Percentiles rank a stretch among this genome's conserved stretches.
Evolutionary conservation across 2,797 vertebrate genomes (phyloP).

Genomic region (Amphiprion clarkii): DNA sequence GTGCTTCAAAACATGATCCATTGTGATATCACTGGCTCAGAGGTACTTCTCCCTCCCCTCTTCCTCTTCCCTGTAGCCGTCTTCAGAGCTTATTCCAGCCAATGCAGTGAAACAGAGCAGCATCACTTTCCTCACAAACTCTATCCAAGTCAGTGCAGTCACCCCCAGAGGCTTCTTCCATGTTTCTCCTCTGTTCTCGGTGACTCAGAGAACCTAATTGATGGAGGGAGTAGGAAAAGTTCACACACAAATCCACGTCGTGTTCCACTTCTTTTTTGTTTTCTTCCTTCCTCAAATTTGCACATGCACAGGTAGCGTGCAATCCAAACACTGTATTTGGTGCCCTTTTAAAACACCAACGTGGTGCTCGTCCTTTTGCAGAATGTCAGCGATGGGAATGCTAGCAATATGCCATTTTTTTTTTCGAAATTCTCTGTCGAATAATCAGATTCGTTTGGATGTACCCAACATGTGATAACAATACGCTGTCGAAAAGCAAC

Average conservation of each 20-base stretch:
- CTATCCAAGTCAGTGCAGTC: slow-evolving; percentile 6
- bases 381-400: slow-evolving; percentile 52
- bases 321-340: slow-evolving; percentile 30
- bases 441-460: slow-evolving; percentile 5
- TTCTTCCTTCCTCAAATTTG: not conserved
- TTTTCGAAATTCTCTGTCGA: not conserved
- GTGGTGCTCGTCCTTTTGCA: slow-evolving; percentile 56
- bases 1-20: slow-evolving; percentile 28
- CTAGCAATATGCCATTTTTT: slow-evolving; percentile 39
- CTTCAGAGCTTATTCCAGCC: slow-evolving; percentile 24
- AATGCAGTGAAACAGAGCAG: slow-evolving; percentile 22
- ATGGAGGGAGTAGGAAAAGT: not conserved
- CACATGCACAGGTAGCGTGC: slow-evolving; percentile 22
- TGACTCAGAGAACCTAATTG: slow-evolving; percentile 21
- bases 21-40: slow-evolving; percentile 31
- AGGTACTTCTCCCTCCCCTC: slow-evolving; percentile 1
- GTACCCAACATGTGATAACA: slow-evolving; percentile 15
- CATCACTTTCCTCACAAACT: slow-evolving; percentile 23
- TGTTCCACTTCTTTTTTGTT: not conserved
- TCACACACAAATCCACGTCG: not conserved
- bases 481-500: slow-evolving; percentile 9
- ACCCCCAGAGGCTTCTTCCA: slow-evolving; percentile 6
- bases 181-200: slow-evolving; percentile 23
- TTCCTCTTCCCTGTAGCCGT: not conserved
- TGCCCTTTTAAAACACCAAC: slow-evolving; percentile 42